phyloP scores from a whole-genome alignment of 2,888 invertebrate species.

The Clunio marinus region DNA sequence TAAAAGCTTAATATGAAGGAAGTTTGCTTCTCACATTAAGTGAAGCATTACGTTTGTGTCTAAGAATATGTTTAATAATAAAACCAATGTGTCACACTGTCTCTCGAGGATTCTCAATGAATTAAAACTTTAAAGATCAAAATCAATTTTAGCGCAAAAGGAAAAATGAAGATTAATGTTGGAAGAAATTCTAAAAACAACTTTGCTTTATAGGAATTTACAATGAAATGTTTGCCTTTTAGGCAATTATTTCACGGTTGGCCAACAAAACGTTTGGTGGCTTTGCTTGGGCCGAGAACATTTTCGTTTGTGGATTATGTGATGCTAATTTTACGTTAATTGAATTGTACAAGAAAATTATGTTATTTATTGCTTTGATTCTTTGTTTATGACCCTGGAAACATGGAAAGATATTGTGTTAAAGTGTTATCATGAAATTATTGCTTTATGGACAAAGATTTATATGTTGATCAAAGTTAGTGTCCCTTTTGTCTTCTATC shows the following conservation, averaged over 20 bases:
- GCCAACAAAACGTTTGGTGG: neutral
- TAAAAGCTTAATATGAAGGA: too few relatives aligned
- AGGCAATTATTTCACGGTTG: too few relatives aligned
- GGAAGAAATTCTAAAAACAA: neutral
- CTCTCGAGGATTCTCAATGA: neutral
- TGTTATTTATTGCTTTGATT: constrained; percentile 22
- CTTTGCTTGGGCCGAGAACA: neutral
- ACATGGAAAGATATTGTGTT: neutral
- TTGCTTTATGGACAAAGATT: too few relatives aligned
- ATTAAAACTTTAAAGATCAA: neutral
- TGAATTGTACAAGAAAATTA: constrained; percentile 30
- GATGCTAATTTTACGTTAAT: constrained; percentile 37
- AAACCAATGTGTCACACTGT: neutral
- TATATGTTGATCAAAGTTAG: too few relatives aligned
- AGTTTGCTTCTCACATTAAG: too few relatives aligned
- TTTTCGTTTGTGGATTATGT: neutral
- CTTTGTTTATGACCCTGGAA: constrained; percentile 13
- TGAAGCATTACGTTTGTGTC: neutral
- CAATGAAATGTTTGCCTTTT: neutral
- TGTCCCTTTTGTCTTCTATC: too few relatives aligned
- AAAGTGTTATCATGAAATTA: neutral
- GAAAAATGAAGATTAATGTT: neutral
- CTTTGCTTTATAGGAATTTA: neutral
- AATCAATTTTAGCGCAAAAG: neutral
- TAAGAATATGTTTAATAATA: neutral